A percentile compares a stretch with the other conserved stretches of the same genome.
phyloP scores from a whole-genome alignment of 1,140 invertebrate species.

The Drosophila yakuba region DNA sequence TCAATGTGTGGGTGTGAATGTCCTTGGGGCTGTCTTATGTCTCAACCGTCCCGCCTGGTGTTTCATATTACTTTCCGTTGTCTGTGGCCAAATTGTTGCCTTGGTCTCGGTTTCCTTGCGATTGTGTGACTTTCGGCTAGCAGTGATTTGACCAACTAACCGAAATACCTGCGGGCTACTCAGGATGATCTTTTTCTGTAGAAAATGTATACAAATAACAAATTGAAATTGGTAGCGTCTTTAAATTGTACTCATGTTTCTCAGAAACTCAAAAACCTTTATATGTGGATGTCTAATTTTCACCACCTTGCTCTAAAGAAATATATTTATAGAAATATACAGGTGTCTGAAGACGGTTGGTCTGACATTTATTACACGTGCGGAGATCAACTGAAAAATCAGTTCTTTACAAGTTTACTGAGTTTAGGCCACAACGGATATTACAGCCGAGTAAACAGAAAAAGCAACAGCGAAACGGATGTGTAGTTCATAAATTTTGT shows the following conservation, averaged over 20 bases:
- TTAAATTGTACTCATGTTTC: no score
- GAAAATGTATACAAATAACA: background rate
- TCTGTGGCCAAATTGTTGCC: conserved; percentile 61
- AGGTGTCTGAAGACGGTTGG: conserved; percentile 55
- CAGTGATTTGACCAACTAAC: conserved; percentile 74
- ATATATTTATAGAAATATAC: conserved; percentile 11
- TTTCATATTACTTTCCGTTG: conserved; percentile 14
- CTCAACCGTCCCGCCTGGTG: background rate
- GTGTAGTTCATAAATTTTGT: conserved; percentile 83
- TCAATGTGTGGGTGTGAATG: conserved; percentile 30
- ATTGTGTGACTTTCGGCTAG: conserved; percentile 52
- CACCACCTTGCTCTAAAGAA: no score
- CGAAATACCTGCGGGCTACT: conserved; percentile 19
- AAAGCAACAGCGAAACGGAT: conserved; percentile 65
- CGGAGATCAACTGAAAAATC: conserved; percentile 49
- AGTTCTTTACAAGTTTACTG: conserved; percentile 3
- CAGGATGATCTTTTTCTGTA: background rate
- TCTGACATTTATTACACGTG: conserved; percentile 68
- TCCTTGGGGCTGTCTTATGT: conserved; percentile 55
- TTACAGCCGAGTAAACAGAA: conserved; percentile 69
- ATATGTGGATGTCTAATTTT: no score
- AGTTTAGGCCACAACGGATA: conserved; percentile 59
- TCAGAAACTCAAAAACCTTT: no score
- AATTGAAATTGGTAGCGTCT: background rate
- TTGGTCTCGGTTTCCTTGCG: conserved; percentile 56